Percentiles rank a stretch among this genome's conserved stretches.
Evolutionary conservation across 1,140 invertebrate genomes (phyloP).

Genomic region (Calycopis cecrops): DNA sequence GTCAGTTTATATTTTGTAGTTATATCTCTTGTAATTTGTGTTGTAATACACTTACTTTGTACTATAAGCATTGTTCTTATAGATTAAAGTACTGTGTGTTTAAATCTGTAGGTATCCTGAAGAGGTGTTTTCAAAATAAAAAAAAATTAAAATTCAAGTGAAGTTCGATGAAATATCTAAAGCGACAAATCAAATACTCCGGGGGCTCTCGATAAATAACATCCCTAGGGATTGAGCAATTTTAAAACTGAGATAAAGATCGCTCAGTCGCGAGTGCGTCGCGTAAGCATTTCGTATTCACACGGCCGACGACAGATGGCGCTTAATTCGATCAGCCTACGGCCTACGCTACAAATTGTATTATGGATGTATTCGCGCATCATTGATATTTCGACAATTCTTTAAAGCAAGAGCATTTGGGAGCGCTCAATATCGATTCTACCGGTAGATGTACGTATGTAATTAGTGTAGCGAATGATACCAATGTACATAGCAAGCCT

Average conservation of each 20-base stretch:
- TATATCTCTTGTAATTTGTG: too few species aligned
- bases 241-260: slow-evolving; percentile 75
- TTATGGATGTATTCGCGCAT: slow-evolving; percentile 70
- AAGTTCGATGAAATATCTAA: neutral
- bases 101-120: too few species aligned
- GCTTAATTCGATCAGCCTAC: slow-evolving; percentile 69
- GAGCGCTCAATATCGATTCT: too few species aligned
- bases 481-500: too few species aligned
- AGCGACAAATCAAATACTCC: slow-evolving; percentile 53
- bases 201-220: slow-evolving; percentile 61
- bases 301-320: slow-evolving; percentile 70
- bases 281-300: slow-evolving; percentile 71
- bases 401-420: slow-evolving; percentile 11
- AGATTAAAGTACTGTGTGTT: too few species aligned
- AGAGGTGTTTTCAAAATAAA: too few species aligned
- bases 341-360: slow-evolving; percentile 67
- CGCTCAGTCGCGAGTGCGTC: slow-evolving; percentile 49
- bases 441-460: too few species aligned
- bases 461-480: too few species aligned
- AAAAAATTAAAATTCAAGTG: slow-evolving; percentile 9
- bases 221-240: slow-evolving; percentile 62
- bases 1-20: too few species aligned
- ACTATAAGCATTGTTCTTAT: too few species aligned
- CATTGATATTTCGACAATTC: slow-evolving; percentile 72
- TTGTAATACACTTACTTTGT: too few species aligned